Base-by-base conservation (phyloP, 2,797 vertebrate genomes). In the Pangasius sanitwongsei region DNA sequence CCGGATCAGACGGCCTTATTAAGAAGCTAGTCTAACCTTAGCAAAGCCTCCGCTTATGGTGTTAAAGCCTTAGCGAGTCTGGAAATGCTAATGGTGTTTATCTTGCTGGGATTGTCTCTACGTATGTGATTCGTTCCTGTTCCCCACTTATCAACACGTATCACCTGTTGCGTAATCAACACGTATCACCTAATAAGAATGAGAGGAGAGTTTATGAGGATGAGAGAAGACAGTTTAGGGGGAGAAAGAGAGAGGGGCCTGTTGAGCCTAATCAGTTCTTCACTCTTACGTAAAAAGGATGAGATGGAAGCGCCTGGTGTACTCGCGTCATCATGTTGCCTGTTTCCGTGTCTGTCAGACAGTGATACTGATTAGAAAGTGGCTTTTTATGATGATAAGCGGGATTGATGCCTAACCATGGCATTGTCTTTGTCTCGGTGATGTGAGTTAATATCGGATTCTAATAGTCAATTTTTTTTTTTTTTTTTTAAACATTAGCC, bases 1-100 rank as follows among this genome's bases (percentile, higher is more conserved):
- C 85, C 78, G 85, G 89, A 87, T 91, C 80, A 87, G 28, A 86
- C 80, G 41, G 77, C 41, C 81, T 87, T 80, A 88, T 90, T 59
- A 77, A 82, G 44, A 65, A 12, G n/a, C 57, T 70, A 72, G 69
- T 75, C 57, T 5, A 65, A 80, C 72, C 16, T 80, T 81, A 57
- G 57, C 65, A 74, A 89, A 82, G 53, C 53, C 53, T 80, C 50
- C 8, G 8, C 31, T 82, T 61, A 82, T 5, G 7, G 25, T n/a
- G 37, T 48, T 48, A 83, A 59, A 44, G 81, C 23, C 6, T 83
- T 18, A n/a, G 9, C 34, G 4, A 25, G 34, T 15, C 6, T 18
- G 28, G 59, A 65, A 31, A 83, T n/a, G 57, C 59, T 83, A 63
- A 65, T 12, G 41, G 13, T 5, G 37, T 65, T 48, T 18, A n/a